Evolutionary conservation across 2,113 vertebrate genomes (phyloP), one percentile per base, ranked within the genome.

Genomic region (Pagrus major): DNA sequence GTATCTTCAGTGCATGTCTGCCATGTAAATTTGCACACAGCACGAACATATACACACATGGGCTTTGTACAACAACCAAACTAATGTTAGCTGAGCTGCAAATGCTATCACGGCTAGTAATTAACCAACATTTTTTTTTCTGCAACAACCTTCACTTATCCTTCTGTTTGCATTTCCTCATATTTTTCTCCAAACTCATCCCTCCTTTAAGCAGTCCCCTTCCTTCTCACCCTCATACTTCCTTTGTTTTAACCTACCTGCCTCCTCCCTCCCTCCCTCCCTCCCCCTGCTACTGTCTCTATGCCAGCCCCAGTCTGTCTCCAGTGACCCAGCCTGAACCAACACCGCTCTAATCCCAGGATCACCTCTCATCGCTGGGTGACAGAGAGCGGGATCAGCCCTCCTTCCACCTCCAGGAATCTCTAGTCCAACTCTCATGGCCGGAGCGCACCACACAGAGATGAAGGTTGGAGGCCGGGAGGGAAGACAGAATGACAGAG

Each of bases 281-380:
- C 65, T 27, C 67, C 31, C 31, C 76, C 68, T 23, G 33, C 84
- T 0, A 0, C 84, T 85, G 81, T 93, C 82, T 93, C 47, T 20
- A 60, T 79, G 79, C 84, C 84, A 82, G 85, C 47, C 71, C 89
- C 92, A 89, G 81, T 88, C 87, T 92, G 83, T 95, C 92, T 94
- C 58, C 80, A 75, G 42, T 29, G 67, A 88, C 88, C 92, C 88
- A 80, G 91, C 84, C 93, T 93, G 92, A 89, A 83, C 84, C 5
- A 90, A 92, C 91, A 91, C 70, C 80, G 58, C 76, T 74, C 83
- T 92, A 89, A 93, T 94, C 85, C 85, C 68, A 37, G 91, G 89
- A 93, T 91, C 88, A 86, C 67, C 74, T 88, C 72, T 82, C 81
- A 80, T 66, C 64, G 54, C 86, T 80, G 80, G 72, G 80, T 83